Evolutionary conservation across 2,113 vertebrate genomes (phyloP).

Genomic region (Rhynchopsitta pachyrhyncha): DNA sequence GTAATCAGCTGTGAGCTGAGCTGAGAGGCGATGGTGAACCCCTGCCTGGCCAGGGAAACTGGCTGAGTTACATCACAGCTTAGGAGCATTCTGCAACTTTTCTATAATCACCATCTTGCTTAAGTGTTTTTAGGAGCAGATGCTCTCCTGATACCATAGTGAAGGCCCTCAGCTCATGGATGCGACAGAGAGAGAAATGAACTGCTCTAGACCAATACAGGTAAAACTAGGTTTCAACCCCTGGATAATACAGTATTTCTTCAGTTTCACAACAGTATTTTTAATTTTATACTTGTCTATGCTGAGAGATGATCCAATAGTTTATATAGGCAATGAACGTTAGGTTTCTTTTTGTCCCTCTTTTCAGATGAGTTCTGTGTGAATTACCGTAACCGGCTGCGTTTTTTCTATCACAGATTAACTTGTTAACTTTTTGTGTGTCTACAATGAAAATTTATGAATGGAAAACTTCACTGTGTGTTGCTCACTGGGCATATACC

Average conservation of each 20-base stretch:
- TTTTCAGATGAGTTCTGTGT: conserved; percentile 65
- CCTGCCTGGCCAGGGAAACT: neutral
- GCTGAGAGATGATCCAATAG: conserved; percentile 56
- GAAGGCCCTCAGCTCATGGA: neutral
- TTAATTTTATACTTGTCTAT: conserved; percentile 70
- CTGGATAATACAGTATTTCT: conserved; percentile 68
- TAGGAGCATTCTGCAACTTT: neutral
- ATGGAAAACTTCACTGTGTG: conserved; percentile 88
- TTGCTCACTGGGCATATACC: conserved; percentile 88
- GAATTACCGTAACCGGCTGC: conserved; percentile 58
- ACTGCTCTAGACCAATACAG: conserved; percentile 20
- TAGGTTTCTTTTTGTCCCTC: conserved; percentile 55
- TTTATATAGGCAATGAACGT: conserved; percentile 63
- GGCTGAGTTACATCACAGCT: neutral
- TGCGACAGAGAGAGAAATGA: conserved; percentile 27
- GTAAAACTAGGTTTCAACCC: conserved; percentile 69
- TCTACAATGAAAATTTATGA: conserved; percentile 84
- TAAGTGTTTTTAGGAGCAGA: neutral
- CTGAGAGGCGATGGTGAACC: neutral
- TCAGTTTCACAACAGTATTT: conserved; percentile 66
- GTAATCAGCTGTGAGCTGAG: conserved; percentile 28
- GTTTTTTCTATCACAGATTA: conserved; percentile 74
- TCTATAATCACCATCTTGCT: neutral
- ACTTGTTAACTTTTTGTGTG: conserved; percentile 76
- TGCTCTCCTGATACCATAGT: fast-evolving